These are phyloP conservation scores for Clunio marinus DNA, from an alignment of 2,888 invertebrate species.

Conservation along the genomic window DNA sequence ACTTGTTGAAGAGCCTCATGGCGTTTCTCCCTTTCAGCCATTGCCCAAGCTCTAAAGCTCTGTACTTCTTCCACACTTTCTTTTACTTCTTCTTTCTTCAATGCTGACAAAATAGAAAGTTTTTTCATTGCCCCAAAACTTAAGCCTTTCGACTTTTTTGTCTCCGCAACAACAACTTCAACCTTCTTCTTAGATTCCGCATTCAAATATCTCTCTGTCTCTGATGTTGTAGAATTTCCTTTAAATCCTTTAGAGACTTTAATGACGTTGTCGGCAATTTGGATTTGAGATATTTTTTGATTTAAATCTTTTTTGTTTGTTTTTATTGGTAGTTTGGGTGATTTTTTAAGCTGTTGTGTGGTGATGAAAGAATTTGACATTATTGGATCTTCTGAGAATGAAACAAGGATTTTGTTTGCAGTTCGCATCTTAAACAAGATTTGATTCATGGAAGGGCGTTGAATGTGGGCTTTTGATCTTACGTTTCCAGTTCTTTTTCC, in stretches of 20 bases:
- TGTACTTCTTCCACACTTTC: neutral
- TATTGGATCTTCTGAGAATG: slow-evolving; percentile 39
- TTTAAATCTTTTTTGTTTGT: slow-evolving; percentile 7
- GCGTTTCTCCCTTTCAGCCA: slow-evolving; percentile 31
- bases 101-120: slow-evolving; percentile 13
- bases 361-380: neutral
- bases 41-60: slow-evolving; percentile 37
- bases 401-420: slow-evolving; percentile 38
- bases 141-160: slow-evolving; percentile 2
- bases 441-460: slow-evolving; percentile 39
- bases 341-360: neutral
- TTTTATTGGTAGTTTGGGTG: neutral
- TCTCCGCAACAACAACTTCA: neutral
- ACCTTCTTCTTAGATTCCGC: neutral
- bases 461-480: slow-evolving; percentile 40
- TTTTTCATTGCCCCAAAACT: slow-evolving; percentile 27
- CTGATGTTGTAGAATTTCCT: slow-evolving; percentile 13
- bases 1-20: slow-evolving; percentile 29
- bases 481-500: slow-evolving; percentile 32
- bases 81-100: neutral
- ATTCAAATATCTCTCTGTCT: neutral
- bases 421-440: slow-evolving; percentile 39
- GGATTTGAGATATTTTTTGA: slow-evolving; percentile 5
- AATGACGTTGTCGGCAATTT: slow-evolving; percentile 23
- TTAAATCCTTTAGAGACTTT: neutral